Conservation (phyloP, 2,113 vertebrate genomes). For the Poecile atricapillus region DNA sequence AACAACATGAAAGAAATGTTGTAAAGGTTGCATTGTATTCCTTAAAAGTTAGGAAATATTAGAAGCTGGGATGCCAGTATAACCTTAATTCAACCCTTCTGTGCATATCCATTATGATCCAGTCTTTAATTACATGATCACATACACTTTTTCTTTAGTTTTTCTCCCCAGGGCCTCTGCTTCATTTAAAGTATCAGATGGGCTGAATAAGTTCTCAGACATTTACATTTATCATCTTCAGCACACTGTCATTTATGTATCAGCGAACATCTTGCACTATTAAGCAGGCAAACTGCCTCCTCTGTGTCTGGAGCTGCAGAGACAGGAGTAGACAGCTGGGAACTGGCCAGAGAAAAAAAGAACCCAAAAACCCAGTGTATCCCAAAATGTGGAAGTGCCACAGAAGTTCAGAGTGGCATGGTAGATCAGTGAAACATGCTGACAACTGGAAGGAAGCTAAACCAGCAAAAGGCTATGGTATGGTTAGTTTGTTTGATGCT, state of each 20-base stretch:
- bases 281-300: not conserved
- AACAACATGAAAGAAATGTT: constrained; percentile 17
- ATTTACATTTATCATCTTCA: not conserved
- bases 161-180: not conserved
- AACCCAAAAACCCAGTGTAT: not conserved
- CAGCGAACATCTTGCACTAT: not conserved
- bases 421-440: not conserved
- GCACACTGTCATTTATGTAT: not conserved
- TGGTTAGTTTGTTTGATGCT: not conserved
- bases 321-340: not conserved
- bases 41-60: constrained; percentile 27
- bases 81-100: constrained; percentile 22
- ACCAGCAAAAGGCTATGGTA: not conserved
- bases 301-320: not conserved
- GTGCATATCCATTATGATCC: not conserved
- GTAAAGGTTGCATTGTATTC: constrained; percentile 5
- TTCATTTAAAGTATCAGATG: not conserved
- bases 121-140: constrained; percentile 20
- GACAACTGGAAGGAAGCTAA: not conserved
- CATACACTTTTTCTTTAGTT: not conserved
- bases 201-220: not conserved
- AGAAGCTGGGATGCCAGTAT: not conserved
- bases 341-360: not conserved
- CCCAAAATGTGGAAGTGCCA: not conserved
- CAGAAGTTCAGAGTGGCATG: not conserved